Base-by-base conservation (phyloP, 64 coral and sea anemone genomes). In the Acropora yongei region DNA sequence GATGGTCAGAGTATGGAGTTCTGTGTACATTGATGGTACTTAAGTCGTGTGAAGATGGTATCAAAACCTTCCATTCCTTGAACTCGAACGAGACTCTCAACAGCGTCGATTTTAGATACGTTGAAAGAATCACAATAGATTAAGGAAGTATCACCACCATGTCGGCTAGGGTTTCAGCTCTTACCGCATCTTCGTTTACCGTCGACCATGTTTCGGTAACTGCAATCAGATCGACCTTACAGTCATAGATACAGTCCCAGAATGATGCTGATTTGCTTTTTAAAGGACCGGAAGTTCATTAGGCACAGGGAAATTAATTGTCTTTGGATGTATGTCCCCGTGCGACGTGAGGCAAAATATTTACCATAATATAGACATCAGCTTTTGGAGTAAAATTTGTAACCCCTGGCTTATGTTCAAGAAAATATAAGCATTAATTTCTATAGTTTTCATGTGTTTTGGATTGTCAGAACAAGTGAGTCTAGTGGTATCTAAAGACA, bases 241-340 rank as follows among this genome's bases (percentile, higher is more conserved):
- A 73, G 8, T 95, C 18, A 53, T 75, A 95, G 9, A 86, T 63
- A 39, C 49, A 93, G 49, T 93, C 63, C 14, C 57, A 48, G 42
- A 88, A 80, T 3, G 11, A 58, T 10, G 84, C 78, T 71, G 91
- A 80, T 42, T 88, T 93, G 77, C n/a, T 80, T 93, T 16, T 76
- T 53, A 16, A 93, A 39, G 20, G 91, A 93, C 11, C 20, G 55
- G 13, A 68, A 39, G 63, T 93, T 93, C 13, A 83, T n/a, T 11
- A 80, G 16, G 45, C 89, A 90, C 60, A 90, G 57, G 13, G 65
- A 55, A 10, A 55, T 55, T 55, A 55, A 55, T 10, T 55, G 51
- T 55, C 51, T 55, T 55, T 55, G 51, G 2, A 49, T 53, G 57
- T 55, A 6, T 55, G 51, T 5, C 51, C 51, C 51, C 9, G 51